Base-by-base conservation (phyloP, 2,113 vertebrate species). In the Nipponia nippon region DNA sequence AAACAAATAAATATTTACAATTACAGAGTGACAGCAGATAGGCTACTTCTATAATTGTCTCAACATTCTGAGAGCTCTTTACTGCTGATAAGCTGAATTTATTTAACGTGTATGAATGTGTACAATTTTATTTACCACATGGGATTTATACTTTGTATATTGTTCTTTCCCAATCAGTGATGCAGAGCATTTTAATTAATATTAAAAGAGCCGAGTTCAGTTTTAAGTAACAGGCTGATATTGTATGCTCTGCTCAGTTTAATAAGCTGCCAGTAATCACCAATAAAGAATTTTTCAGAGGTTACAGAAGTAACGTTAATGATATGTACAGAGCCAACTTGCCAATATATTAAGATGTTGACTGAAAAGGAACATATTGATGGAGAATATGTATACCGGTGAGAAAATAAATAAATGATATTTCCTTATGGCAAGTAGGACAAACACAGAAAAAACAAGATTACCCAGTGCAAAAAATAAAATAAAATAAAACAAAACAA, bases 331-430 rank as follows among this genome's bases (percentile, higher is more conserved):
- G 40, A 93, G 69, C 26, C 83, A 92, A 75, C 38, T 71, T 87
- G 66, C 15, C 75, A 92, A 29, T 88, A 80, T 77, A 50, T n/a
- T 79, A 88, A 90, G 32, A 95, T 81, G 75, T 26, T 83, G 46
- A 92, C 95, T 81, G 79, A 96, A 81, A 96, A 73, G 50, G 23
- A 94, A 95, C 50, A 89, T 96, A 92, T 56, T 94, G 92, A 75
- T 47, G 71, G 42, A 83, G 30, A 90, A 66, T 72, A 80, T 76
- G 22, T 55, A 73, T 38, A 69, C 14, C 0, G 1, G 25, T 71
- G 26, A 87, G 22, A 72, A 95, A 96, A 97, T 73, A 92, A 93
- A 93, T 65, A 94, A 82, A 82, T 52, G 0, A 3, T 91, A 87
- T 87, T 91, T 93, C 75, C 59, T 87, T 69, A 70, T 8, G 46